A percentile compares a stretch with the other conserved stretches of the same genome.
Evolutionary conservation across 2,888 invertebrate genomes (phyloP).

Genomic region (Endomychus coccineus): DNA sequence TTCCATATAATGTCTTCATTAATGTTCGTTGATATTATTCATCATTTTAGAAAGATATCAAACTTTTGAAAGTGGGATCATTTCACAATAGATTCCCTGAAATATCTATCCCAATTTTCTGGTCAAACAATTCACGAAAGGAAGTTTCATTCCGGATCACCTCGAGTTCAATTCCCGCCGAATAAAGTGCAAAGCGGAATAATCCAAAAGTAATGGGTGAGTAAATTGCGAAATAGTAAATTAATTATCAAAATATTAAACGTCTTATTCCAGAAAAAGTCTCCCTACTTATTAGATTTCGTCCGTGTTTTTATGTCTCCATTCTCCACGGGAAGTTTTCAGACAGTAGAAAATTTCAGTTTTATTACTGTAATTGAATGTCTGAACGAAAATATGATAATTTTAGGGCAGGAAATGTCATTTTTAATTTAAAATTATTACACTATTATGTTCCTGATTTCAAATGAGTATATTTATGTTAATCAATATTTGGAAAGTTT

Average conservation of each 20-base stretch:
- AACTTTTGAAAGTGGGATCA: no score
- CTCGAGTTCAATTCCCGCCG: constrained; percentile 13
- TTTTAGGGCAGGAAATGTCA: constrained; percentile 16
- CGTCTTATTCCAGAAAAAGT: constrained; percentile 12
- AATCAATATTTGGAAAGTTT: constrained; percentile 27
- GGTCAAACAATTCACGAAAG: no score
- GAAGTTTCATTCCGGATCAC: no score
- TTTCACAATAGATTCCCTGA: no score
- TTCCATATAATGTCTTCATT: no score
- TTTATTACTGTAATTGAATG: constrained; percentile 28
- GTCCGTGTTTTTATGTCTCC: constrained; percentile 14
- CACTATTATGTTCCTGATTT: constrained; percentile 24
- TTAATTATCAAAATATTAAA: constrained; percentile 16
- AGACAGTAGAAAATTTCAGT: constrained; percentile 18
- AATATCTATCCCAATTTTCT: no score
- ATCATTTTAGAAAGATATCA: no score
- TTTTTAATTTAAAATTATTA: constrained; percentile 22
- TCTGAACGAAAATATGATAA: constrained; percentile 26
- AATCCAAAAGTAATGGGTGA: constrained; percentile 15
- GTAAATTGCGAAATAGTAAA: constrained; percentile 14
- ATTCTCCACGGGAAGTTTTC: constrained; percentile 9
- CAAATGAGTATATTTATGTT: constrained; percentile 34
- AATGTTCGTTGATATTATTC: no score
- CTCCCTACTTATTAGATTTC: constrained; percentile 11
- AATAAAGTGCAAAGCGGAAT: constrained; percentile 11